Conservation (phyloP, 1,140 invertebrate genomes). For the Pristionchus pacificus region DNA sequence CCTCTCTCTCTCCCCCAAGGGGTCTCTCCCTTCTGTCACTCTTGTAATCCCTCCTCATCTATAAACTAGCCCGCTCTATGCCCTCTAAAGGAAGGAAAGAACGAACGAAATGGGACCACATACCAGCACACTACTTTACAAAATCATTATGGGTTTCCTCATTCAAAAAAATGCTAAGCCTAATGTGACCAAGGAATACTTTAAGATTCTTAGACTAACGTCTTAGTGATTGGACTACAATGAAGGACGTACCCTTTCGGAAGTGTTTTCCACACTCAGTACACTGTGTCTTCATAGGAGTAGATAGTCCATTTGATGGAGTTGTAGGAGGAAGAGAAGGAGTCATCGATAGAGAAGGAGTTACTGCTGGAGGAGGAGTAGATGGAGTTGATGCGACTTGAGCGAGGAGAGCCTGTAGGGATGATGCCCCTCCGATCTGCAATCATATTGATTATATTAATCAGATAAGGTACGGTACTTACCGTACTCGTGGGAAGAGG, state of each 20-base stretch:
- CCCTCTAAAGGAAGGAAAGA: too few relatives aligned
- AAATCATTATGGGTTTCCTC: slow-evolving; percentile 2
- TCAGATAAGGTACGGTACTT: not conserved
- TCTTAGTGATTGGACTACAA: not conserved
- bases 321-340: slow-evolving; percentile 11
- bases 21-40: too few relatives aligned
- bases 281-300: slow-evolving; percentile 39
- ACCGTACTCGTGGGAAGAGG: slow-evolving; percentile 21
- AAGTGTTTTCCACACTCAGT: slow-evolving; percentile 54
- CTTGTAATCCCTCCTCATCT: too few relatives aligned
- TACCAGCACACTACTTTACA: too few relatives aligned
- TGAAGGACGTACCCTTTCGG: slow-evolving; percentile 36
- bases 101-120: too few relatives aligned
- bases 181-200: not conserved
- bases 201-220: slow-evolving; percentile 8
- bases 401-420: slow-evolving; percentile 19
- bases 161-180: slow-evolving; percentile 3
- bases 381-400: slow-evolving; percentile 5
- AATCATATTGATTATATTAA: not conserved
- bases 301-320: not conserved
- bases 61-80: too few relatives aligned
- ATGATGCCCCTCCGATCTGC: slow-evolving; percentile 21
- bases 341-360: not conserved
- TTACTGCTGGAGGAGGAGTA: not conserved
- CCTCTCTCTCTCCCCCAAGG: not conserved